These are phyloP conservation scores for Chrysemys picta DNA, from an alignment of 2,113 vertebrate species.

Conservation along the genomic window DNA sequence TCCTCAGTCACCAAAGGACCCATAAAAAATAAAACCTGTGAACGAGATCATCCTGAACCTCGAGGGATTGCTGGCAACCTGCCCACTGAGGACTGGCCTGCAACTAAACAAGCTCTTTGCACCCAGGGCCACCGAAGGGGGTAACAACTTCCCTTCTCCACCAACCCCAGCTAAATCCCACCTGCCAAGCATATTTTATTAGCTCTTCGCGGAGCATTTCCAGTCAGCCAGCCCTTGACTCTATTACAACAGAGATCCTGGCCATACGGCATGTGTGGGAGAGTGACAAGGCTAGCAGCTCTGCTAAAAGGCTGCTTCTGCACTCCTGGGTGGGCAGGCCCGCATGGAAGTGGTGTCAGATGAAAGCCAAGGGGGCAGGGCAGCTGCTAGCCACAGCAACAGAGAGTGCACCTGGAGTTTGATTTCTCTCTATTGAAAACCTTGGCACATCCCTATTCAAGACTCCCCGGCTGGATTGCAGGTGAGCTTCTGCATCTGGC, in stretches of 20 bases:
- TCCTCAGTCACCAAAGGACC: too few relatives aligned
- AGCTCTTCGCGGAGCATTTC: not conserved
- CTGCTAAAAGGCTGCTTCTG: not conserved
- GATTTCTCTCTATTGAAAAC: not conserved
- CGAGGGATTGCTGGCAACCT: not conserved
- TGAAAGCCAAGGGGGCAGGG: not conserved
- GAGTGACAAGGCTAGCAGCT: not conserved
- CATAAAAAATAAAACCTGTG: too few relatives aligned
- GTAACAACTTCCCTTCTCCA: not conserved
- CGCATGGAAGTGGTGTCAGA: not conserved
- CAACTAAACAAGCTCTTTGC: fast-evolving
- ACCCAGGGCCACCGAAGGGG: not conserved
- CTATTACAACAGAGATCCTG: not conserved
- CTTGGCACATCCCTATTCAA: not conserved
- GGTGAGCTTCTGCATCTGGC: not conserved
- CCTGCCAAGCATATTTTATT: not conserved
- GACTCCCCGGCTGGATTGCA: not conserved
- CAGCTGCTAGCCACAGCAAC: not conserved
- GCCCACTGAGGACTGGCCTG: not conserved
- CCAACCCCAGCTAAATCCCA: not conserved
- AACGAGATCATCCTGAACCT: not conserved
- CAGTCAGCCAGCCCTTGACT: not conserved
- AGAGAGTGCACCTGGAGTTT: not conserved
- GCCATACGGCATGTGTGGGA: not conserved
- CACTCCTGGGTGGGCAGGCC: not conserved